phyloP scores from a whole-genome alignment of 2,888 invertebrate genomes.

The Microchrysa polita region DNA sequence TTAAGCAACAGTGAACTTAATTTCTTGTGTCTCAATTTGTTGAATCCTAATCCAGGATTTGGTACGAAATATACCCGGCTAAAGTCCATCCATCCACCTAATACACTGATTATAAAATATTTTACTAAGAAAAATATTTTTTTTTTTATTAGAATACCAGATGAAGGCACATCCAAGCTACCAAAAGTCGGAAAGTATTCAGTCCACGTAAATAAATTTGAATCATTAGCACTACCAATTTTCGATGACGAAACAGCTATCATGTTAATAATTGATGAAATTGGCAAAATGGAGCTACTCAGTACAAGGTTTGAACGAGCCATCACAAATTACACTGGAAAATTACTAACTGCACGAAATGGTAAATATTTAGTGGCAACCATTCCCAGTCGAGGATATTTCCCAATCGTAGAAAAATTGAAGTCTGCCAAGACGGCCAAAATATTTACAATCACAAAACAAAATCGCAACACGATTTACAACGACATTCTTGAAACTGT shows the following conservation, averaged over 20 bases:
- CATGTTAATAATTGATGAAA: conserved; percentile 59
- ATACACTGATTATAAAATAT: too few species aligned
- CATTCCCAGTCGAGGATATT: conserved; percentile 52
- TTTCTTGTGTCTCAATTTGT: too few species aligned
- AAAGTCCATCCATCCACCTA: too few species aligned
- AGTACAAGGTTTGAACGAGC: conserved; percentile 56
- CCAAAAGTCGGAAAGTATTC: conserved; percentile 71
- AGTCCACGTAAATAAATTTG: conserved; percentile 70
- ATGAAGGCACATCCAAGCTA: conserved; percentile 45
- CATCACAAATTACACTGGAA: conserved; percentile 51
- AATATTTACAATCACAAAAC: conserved; percentile 55
- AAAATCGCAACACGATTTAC: conserved; percentile 56
- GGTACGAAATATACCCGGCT: too few species aligned
- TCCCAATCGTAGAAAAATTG: conserved; percentile 55
- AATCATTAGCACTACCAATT: conserved; percentile 67
- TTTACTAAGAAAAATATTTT: too few species aligned
- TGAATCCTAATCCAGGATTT: too few species aligned
- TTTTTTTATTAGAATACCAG: conserved; percentile 48
- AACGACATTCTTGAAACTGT: conserved; percentile 50
- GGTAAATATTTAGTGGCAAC: conserved; percentile 56
- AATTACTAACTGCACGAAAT: conserved; percentile 14
- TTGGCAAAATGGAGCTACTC: conserved; percentile 62
- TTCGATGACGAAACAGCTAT: conserved; percentile 53
- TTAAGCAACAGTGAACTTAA: too few species aligned
- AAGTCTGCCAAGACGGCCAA: conserved; percentile 53